Evolutionary conservation across 2,797 vertebrate species (phyloP), one percentile per base, ranked within the genome.

Genomic region (Eupleurogrammus muticus): DNA sequence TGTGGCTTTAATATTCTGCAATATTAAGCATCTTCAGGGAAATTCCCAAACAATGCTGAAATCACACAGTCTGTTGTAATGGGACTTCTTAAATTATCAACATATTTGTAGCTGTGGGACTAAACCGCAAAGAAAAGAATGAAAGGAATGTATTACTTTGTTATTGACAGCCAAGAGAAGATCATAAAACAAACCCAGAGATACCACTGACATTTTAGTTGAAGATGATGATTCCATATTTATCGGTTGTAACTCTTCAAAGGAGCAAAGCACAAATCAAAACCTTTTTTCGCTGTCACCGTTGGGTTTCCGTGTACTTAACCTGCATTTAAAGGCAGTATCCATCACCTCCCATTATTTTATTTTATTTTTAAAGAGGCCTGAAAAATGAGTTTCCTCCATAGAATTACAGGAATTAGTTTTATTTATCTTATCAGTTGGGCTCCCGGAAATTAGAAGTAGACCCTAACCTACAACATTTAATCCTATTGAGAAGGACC

Each of bases 31-130:
- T 86, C 87, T 82, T 72, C 55, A 72, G 91, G 91, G 90, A 89
- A 88, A 91, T 92, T 90, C 92, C 92, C 87, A 77, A 83, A 83
- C 84, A 90, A 87, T 81, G 73, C 65, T 62, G 76, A 88, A 87
- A 84, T 87, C 82, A 86, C 76, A 70, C 63, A 66, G 75, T 56
- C 73, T 77, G 77, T 73, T 73, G 82, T 77, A 75, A 81, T 35
- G 62, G 63, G 58, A 79, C 74, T 70, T 83, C 79, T 85, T 75
- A 79, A 62, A 72, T 68, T 28, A 28, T 28, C 28, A 28, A 3
- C 28, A 46, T 51, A 66, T 74, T 57, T 70, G 66, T 79, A 89
- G 75, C 85, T 83, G 75, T 75, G 72, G 53, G 75, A 70, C 49
- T 38, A 78, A 81, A 81, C 56, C 81, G 50, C 74, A 78, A 65